These are phyloP conservation scores for Vimba vimba DNA, from an alignment of 2,113 vertebrate species.

Conservation along the genomic window DNA sequence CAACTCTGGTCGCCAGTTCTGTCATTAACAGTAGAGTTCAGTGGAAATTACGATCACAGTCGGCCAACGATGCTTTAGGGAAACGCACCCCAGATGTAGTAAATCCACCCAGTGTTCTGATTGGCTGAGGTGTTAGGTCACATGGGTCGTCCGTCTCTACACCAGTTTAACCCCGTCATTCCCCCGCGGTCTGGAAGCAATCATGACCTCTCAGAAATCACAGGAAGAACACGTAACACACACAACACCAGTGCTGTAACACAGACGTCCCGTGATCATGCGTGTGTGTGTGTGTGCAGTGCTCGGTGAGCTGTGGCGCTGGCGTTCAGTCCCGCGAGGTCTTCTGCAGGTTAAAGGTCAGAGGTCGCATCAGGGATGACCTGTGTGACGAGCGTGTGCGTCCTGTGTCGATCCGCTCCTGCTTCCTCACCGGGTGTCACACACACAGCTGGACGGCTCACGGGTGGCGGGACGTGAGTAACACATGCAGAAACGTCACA, in stretches of 20 bases:
- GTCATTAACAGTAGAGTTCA: no score
- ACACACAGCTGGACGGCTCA: conserved; percentile 77
- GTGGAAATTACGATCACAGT: no score
- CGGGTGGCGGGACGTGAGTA: conserved; percentile 84
- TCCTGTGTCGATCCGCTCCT: conserved; percentile 70
- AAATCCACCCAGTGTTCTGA: no score
- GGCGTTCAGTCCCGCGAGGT: conserved; percentile 84
- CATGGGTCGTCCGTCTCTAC: background rate
- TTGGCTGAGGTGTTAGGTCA: no score
- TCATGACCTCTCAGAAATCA: background rate
- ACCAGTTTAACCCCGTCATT: background rate
- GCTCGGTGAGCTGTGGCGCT: conserved; percentile 86
- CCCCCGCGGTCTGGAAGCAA: conserved; percentile 9
- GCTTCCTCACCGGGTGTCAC: conserved; percentile 74
- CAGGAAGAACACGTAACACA: background rate
- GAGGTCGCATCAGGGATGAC: conserved; percentile 74
- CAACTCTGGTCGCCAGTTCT: no score
- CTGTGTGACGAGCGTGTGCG: conserved; percentile 68
- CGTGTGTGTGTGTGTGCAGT: conserved; percentile 72
- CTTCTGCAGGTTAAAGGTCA: conserved; percentile 81
- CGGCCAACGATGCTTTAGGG: no score
- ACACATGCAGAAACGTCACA: background rate
- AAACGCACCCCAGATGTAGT: no score
- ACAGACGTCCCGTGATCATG: no score
- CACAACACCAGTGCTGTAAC: no score